phyloP scores from a whole-genome alignment of 2,888 invertebrate genomes.

The Drosophila seclusa region DNA sequence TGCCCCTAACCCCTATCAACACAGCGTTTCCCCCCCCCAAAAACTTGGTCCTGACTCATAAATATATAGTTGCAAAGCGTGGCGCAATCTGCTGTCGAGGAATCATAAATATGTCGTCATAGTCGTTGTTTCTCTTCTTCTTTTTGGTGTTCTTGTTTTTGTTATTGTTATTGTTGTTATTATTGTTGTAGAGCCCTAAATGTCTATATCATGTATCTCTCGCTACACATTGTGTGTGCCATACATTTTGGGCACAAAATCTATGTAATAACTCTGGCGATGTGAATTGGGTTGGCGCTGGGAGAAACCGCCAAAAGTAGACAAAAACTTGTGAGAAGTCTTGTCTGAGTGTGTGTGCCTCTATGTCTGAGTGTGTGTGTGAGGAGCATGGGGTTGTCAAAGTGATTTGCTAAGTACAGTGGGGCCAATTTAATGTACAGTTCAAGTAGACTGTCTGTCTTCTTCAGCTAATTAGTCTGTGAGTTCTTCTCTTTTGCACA shows the following conservation, averaged over 20 bases:
- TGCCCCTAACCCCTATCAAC: neutral
- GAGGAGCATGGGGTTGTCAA: conserved; percentile 11
- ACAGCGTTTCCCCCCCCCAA: neutral
- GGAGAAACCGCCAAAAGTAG: conserved; percentile 43
- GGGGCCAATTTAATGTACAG: conserved; percentile 6
- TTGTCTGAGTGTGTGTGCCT: neutral
- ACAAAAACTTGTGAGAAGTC: conserved; percentile 49
- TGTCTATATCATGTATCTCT: conserved; percentile 66
- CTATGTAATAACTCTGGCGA: conserved; percentile 66
- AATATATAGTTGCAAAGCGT: conserved; percentile 62
- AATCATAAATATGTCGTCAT: conserved; percentile 77
- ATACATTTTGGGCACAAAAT: conserved; percentile 75
- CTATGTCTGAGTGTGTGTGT: conserved; percentile 1
- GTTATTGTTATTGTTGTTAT: conserved; percentile 6
- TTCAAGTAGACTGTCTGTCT: conserved; percentile 2
- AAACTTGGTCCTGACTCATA: conserved; percentile 41
- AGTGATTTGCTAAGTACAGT: conserved; percentile 44
- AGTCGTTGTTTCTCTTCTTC: conserved; percentile 20
- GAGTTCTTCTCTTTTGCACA: neutral
- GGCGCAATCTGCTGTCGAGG: conserved; percentile 30
- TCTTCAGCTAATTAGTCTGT: neutral
- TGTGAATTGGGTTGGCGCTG: conserved; percentile 26
- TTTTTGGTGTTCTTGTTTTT: conserved; percentile 5
- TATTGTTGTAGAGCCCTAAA: conserved; percentile 29
- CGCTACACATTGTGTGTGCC: conserved; percentile 33